Evolutionary conservation across 2,888 invertebrate genomes (phyloP).

Genomic region (Patella depressa): DNA sequence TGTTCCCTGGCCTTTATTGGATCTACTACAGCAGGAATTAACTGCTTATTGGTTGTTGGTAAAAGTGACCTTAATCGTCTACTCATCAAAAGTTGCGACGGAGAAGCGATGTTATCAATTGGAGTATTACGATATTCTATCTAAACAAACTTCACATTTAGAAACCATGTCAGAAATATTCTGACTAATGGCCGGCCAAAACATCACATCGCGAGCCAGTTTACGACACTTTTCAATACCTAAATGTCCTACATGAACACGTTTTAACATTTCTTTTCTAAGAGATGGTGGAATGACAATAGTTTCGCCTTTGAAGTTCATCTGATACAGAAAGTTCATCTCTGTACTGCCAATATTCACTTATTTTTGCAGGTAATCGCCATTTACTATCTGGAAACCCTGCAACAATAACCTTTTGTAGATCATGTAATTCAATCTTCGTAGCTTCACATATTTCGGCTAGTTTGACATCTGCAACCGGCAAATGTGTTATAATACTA

Average conservation of each 20-base stretch:
- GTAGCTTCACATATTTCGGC: neutral
- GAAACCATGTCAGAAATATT: conserved; percentile 18
- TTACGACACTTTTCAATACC: conserved; percentile 22
- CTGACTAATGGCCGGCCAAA: conserved; percentile 21
- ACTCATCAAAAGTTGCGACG: conserved; percentile 1
- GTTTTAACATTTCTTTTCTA: conserved; percentile 23
- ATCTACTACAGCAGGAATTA: too few relatives aligned
- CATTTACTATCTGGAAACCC: neutral
- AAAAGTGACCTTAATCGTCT: conserved; percentile 8
- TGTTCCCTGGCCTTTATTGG: too few relatives aligned
- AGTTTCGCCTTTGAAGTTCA: conserved; percentile 17
- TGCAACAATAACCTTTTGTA: neutral
- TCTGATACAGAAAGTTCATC: conserved; percentile 20
- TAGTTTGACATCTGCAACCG: neutral
- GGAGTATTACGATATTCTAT: conserved; percentile 18
- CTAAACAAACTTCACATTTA: conserved; percentile 29
- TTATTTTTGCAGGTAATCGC: neutral
- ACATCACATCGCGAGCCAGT: conserved; percentile 17
- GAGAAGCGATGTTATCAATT: neutral
- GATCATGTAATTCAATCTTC: neutral
- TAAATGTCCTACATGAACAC: conserved; percentile 28
- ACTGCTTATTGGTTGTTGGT: neutral
- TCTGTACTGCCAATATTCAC: conserved; percentile 27
- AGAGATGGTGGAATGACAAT: conserved; percentile 16
- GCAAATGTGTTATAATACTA: neutral